A percentile compares a stretch with the other conserved stretches of the same genome.
phyloP scores from a whole-genome alignment of 2,797 vertebrate species.

The Oryzias dopingdopingensis region DNA sequence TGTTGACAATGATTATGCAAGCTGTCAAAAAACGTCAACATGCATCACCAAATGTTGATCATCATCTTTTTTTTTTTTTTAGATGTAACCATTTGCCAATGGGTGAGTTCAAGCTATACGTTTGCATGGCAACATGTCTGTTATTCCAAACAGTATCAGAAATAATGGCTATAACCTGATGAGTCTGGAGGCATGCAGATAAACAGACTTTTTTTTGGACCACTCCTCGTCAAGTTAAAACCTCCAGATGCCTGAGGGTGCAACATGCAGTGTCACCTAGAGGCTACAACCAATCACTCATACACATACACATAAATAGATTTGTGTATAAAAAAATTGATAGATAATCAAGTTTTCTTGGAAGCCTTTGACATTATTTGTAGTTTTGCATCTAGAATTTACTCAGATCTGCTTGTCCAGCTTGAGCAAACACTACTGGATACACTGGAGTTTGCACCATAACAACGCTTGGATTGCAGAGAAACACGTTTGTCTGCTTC shows the following conservation, averaged over 20 bases:
- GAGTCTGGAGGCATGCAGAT: too few species aligned
- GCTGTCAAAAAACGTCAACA: constrained; percentile 8
- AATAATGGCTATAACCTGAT: too few species aligned
- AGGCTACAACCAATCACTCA: neutral
- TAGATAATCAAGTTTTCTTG: neutral
- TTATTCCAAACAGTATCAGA: too few species aligned
- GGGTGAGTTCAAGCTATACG: too few species aligned
- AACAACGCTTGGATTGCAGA: constrained; percentile 29
- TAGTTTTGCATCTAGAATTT: neutral
- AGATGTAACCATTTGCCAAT: too few species aligned
- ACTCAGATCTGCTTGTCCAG: neutral
- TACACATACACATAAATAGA: too few species aligned
- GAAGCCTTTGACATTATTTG: neutral
- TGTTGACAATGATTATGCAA: constrained; percentile 5
- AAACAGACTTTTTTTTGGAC: neutral
- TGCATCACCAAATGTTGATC: neutral
- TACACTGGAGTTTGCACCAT: constrained; percentile 27
- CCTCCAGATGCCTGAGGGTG: neutral
- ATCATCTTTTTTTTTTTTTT: too few species aligned
- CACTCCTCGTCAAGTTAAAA: neutral
- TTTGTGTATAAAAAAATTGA: too few species aligned
- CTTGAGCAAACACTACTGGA: constrained; percentile 19
- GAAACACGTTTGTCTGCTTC: constrained; percentile 31
- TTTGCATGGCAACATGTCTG: too few species aligned
- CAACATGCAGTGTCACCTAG: constrained; percentile 6